Conservation (phyloP, 35 echinoderm and acorn worm species). For the Lytechinus variegatus region DNA sequence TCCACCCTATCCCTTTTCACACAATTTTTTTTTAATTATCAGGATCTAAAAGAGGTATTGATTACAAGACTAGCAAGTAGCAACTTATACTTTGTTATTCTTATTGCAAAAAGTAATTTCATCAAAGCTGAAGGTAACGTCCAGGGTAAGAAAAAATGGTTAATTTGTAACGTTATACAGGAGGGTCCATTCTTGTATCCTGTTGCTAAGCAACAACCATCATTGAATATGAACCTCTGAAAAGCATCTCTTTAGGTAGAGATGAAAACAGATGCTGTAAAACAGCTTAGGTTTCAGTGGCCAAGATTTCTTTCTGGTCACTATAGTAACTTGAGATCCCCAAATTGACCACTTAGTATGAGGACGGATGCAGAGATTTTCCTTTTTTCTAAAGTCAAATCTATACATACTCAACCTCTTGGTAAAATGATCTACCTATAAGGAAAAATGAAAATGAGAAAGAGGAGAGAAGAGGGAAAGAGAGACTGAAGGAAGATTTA, state of each 20-base stretch:
- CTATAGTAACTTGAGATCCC: background rate
- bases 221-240: conserved; percentile 24
- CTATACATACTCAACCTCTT: background rate
- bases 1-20: background rate
- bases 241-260: conserved; percentile 11
- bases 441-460: background rate
- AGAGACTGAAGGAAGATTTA: no score
- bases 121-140: background rate
- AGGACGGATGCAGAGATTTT: background rate
- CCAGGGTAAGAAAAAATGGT: background rate
- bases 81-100: background rate
- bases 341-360: conserved; percentile 29
- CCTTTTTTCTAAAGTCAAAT: background rate
- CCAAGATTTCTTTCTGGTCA: background rate
- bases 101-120: conserved; percentile 6
- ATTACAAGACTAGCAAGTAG: background rate
- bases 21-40: background rate
- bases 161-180: conserved; percentile 39
- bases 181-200: conserved; percentile 8
- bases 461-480: background rate
- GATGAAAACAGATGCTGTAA: background rate
- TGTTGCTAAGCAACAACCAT: background rate
- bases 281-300: conserved; percentile 24
- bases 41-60: background rate
- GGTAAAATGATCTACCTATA: background rate